A percentile compares a stretch with the other conserved stretches of the same genome.
These are phyloP conservation scores for Neocrepidodera transversa DNA, from an alignment of 2,888 invertebrate species.

Conservation along the genomic window DNA sequence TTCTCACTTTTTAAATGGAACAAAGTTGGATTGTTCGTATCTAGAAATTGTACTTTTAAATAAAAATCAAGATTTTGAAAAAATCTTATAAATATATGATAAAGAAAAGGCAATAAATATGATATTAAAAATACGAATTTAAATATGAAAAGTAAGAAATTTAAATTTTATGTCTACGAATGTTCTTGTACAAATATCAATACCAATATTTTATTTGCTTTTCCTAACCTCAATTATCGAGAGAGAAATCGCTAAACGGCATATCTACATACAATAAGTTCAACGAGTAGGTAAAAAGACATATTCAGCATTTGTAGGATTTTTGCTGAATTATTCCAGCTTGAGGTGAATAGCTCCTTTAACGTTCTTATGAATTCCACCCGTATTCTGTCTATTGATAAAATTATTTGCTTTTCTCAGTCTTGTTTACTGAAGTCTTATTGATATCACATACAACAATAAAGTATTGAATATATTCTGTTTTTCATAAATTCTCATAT, in stretches of 20 bases:
- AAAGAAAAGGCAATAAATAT: no score
- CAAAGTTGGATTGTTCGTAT: no score
- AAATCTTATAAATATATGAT: no score
- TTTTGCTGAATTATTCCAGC: slow-evolving; percentile 1
- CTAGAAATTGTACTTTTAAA: no score
- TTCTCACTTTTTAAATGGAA: no score
- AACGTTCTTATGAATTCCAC: slow-evolving; percentile 7
- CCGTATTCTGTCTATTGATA: slow-evolving; percentile 6
- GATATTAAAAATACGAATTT: no score
- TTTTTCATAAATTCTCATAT: not conserved
- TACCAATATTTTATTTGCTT: not conserved
- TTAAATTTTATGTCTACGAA: no score
- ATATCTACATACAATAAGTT: slow-evolving; percentile 3
- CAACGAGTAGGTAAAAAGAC: not conserved
- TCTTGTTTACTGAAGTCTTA: slow-evolving; percentile 9
- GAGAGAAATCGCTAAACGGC: not conserved
- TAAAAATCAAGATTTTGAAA: not conserved
- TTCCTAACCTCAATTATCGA: not conserved
- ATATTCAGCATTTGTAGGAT: slow-evolving; percentile 7
- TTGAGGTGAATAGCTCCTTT: slow-evolving; percentile 3
- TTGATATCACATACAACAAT: slow-evolving; percentile 2
- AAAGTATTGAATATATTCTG: slow-evolving; percentile 1
- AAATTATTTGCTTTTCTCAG: slow-evolving; percentile 17
- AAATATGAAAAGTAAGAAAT: no score
- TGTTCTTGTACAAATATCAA: no score